Conservation (phyloP, 2,888 invertebrate species). For the Lysandra coridon region DNA sequence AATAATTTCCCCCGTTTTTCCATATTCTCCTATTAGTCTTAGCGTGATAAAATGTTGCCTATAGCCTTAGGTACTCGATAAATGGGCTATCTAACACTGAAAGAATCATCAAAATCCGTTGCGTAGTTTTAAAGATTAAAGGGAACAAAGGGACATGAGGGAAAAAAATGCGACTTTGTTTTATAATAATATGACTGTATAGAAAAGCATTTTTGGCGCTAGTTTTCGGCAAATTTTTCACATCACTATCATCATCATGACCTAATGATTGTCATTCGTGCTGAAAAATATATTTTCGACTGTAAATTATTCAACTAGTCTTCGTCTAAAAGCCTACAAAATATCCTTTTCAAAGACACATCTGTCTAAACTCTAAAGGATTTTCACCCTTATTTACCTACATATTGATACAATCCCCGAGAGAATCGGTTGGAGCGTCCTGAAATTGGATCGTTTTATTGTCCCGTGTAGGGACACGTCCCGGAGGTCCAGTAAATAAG, state of each 20-base stretch:
- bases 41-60: too few relatives aligned
- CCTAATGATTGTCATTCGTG: neutral
- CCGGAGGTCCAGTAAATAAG: constrained; percentile 17
- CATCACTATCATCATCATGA: neutral
- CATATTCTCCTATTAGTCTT: too few relatives aligned
- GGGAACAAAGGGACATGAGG: too few relatives aligned
- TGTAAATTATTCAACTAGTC: neutral
- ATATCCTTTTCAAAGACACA: neutral
- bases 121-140: too few relatives aligned
- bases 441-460: constrained; percentile 7
- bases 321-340: neutral
- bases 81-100: too few relatives aligned
- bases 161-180: too few relatives aligned
- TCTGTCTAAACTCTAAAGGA: neutral
- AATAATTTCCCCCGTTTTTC: too few relatives aligned
- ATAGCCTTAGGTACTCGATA: too few relatives aligned
- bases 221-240: neutral
- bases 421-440: neutral
- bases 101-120: too few relatives aligned
- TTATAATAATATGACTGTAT: too few relatives aligned
- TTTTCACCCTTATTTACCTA: neutral
- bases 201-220: neutral
- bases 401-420: neutral
- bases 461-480: neutral
- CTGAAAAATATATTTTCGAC: neutral